Evolutionary conservation across 1,140 invertebrate species (phyloP).

Genomic region (Zaprionus nigranus): DNA sequence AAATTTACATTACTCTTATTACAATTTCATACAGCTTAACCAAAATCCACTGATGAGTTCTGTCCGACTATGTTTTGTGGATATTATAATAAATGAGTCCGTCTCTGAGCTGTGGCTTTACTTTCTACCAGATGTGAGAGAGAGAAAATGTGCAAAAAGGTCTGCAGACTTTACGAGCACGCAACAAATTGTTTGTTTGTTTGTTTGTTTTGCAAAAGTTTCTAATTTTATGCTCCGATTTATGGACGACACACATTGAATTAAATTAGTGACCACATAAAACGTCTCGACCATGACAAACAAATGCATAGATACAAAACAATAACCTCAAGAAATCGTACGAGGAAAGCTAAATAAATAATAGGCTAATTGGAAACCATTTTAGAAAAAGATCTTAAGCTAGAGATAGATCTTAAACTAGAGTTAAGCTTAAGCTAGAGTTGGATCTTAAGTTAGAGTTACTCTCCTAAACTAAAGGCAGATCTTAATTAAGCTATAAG

Average conservation of each 20-base stretch:
- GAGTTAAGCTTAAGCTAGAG: too few species aligned
- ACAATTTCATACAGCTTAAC: background rate
- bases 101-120: constrained; percentile 27
- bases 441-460: too few species aligned
- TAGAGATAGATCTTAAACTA: background rate
- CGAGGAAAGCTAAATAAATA: background rate
- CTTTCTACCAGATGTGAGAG: constrained; percentile 30
- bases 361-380: background rate
- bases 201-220: constrained; percentile 50
- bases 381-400: background rate
- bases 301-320: background rate
- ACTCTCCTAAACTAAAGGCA: too few species aligned
- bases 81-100: background rate
- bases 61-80: background rate
- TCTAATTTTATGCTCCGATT: constrained; percentile 50
- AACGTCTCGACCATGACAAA: constrained; percentile 8
- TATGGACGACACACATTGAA: constrained; percentile 32
- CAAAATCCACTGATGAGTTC: constrained; percentile 10
- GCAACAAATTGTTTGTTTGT: constrained; percentile 48
- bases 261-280: constrained; percentile 29
- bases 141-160: constrained; percentile 47
- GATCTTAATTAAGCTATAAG: too few species aligned
- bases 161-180: constrained; percentile 21
- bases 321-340: constrained; percentile 12
- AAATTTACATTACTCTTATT: constrained; percentile 28